Evolutionary conservation across 2,888 invertebrate species (phyloP), one percentile per base, ranked within the genome.

Genomic region (Punctoribates punctum): DNA sequence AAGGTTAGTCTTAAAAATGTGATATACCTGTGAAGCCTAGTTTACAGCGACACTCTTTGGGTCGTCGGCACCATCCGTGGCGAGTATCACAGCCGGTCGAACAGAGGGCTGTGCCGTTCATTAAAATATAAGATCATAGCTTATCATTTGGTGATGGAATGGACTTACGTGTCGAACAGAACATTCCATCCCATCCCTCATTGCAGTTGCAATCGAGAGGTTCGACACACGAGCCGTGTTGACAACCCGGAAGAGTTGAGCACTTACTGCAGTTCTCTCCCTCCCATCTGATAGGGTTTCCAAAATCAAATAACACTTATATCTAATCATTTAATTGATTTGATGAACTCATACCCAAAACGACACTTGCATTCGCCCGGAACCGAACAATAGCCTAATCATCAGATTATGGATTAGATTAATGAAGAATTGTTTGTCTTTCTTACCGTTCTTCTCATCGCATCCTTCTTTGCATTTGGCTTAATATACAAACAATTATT

Each of bases 171-270:
- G 90, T 91, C 84, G 94, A 84, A 80, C 86, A 86, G 81, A 84
- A 84, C 51, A 84, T 81, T 77, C 96, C 96, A 13, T 92, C 93
- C 88, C 91, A 96, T 17, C 96, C 96, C 1, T 91, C 90, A 74
- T 90, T 85, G 83, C 96, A 96, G 83, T 90, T 90, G 85, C 96
- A 96, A 84, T 96, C 93, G 51, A 94, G 87, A 3, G 95, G 94
- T 83, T 92, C 91, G 80, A 90, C 89, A 84, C 96, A 96, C 82
- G 89, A 91, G 13, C 96, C 96, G 82, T 94, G 91, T 81, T 91
- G 89, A 84, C 96, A 96, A 80, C 94, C 94, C 0, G 96, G 96
- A 81, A 95, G 86, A 3, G 91, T 89, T 82, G 93, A 90, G 83
- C 95, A 96, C 79, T 92, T 89, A 81, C 90, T 89, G 84, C 96